phyloP scores from a whole-genome alignment of 2,888 invertebrate genomes.

The Sympetrum striolatum region DNA sequence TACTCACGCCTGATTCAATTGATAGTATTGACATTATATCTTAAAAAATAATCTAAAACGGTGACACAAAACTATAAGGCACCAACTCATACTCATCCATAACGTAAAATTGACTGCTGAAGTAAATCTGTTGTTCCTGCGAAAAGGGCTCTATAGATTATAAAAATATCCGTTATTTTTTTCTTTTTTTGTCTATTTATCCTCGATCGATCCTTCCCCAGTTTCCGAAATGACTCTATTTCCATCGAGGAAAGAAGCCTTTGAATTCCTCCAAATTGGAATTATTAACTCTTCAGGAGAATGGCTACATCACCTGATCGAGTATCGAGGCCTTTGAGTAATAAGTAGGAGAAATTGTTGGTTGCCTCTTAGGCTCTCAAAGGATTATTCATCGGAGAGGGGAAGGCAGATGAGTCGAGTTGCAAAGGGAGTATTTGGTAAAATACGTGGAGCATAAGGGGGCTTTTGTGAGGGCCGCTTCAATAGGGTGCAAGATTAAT shows the following conservation, averaged over 20 bases:
- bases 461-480: neutral
- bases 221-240: neutral
- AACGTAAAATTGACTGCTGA: too few relatives aligned
- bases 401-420: neutral
- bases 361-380: neutral
- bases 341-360: neutral
- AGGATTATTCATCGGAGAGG: neutral
- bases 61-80: too few relatives aligned
- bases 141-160: too few relatives aligned
- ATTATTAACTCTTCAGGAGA: neutral
- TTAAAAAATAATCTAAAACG: too few relatives aligned
- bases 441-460: neutral
- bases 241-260: neutral
- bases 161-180: too few relatives aligned
- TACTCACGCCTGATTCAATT: too few relatives aligned
- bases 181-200: too few relatives aligned
- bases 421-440: neutral
- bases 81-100: too few relatives aligned
- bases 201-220: too few relatives aligned
- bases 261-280: neutral
- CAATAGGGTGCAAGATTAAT: neutral
- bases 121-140: too few relatives aligned
- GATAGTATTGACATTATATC: too few relatives aligned
- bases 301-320: neutral
- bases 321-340: neutral